Evolutionary conservation across 2,797 vertebrate genomes (phyloP).

Genomic region (Passerculus sandwichensis): DNA sequence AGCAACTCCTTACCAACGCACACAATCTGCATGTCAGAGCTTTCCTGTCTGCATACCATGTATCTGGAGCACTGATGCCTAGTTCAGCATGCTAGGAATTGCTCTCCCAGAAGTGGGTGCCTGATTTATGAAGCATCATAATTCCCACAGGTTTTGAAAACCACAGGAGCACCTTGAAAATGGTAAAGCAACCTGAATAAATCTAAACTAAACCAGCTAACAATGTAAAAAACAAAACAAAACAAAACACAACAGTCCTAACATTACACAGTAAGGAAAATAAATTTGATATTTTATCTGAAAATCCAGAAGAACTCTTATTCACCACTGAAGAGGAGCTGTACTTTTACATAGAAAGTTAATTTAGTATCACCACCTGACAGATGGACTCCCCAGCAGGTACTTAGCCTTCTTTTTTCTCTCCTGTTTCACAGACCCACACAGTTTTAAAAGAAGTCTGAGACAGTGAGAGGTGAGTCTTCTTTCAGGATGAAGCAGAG

Average conservation of each 20-base stretch:
- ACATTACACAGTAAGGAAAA: neutral
- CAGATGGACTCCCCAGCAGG: conserved; percentile 49
- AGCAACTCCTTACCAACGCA: neutral
- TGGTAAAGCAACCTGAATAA: neutral
- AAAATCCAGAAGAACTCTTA: neutral
- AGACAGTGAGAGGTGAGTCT: neutral
- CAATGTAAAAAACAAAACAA: neutral
- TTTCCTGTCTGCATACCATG: rapidly evolving
- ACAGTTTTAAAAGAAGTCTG: conserved; percentile 44
- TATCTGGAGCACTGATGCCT: neutral
- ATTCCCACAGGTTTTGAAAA: neutral
- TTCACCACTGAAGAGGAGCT: neutral
- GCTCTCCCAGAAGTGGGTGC: neutral
- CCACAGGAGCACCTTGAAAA: neutral
- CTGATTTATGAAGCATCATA: neutral
- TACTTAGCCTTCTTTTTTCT: neutral
- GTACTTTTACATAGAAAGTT: conserved; percentile 23
- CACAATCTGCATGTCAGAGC: neutral
- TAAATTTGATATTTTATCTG: neutral
- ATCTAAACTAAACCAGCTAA: neutral
- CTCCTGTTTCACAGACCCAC: conserved; percentile 31
- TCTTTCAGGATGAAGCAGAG: conserved; percentile 9
- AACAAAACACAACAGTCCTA: neutral
- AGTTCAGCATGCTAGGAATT: neutral
- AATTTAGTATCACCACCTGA: conserved; percentile 52